Percentiles rank a stretch among this genome's conserved stretches.
Evolutionary conservation across 2,797 vertebrate species (phyloP).

Genomic region (Cryptoblepharus egeriae): DNA sequence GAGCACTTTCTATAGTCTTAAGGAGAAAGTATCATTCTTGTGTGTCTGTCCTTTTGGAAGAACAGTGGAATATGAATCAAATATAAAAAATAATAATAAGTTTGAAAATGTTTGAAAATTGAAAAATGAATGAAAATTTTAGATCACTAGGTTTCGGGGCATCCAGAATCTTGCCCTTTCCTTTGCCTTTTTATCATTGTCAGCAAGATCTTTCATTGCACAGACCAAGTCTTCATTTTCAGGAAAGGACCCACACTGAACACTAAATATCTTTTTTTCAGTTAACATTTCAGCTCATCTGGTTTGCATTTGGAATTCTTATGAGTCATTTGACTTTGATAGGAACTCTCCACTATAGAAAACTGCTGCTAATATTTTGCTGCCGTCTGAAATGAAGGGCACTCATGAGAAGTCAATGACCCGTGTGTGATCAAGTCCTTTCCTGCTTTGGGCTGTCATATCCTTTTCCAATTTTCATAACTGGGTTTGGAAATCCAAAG

Average conservation of each 20-base stretch:
- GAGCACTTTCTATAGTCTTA: too few species aligned
- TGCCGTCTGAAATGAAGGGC: conserved; percentile 60
- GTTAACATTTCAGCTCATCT: conserved; percentile 83
- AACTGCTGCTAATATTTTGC: conserved; percentile 81
- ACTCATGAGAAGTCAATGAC: conserved; percentile 57
- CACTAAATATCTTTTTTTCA: conserved; percentile 77
- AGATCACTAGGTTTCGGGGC: conserved; percentile 70
- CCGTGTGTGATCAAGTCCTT: conserved; percentile 66
- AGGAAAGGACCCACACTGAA: conserved; percentile 78
- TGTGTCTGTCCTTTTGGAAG: too few species aligned
- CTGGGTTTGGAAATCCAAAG: conserved; percentile 64
- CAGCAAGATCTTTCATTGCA: conserved; percentile 72
- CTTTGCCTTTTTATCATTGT: conserved; percentile 69
- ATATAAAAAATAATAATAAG: too few species aligned
- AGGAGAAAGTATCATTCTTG: too few species aligned
- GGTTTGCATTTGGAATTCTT: conserved; percentile 85
- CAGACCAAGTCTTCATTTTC: conserved; percentile 81
- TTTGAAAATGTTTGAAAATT: too few species aligned
- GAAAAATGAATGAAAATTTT: conserved; percentile 75
- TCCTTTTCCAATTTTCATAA: conserved; percentile 67
- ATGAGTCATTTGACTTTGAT: conserved; percentile 87
- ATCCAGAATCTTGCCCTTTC: conserved; percentile 77
- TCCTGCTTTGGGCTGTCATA: conserved; percentile 61
- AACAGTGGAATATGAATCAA: too few species aligned
- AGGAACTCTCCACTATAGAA: conserved; percentile 79